A percentile compares a stretch with the other conserved stretches of the same genome.
Conservation (phyloP, 2,888 invertebrate species). For the Nasonia oneida region DNA sequence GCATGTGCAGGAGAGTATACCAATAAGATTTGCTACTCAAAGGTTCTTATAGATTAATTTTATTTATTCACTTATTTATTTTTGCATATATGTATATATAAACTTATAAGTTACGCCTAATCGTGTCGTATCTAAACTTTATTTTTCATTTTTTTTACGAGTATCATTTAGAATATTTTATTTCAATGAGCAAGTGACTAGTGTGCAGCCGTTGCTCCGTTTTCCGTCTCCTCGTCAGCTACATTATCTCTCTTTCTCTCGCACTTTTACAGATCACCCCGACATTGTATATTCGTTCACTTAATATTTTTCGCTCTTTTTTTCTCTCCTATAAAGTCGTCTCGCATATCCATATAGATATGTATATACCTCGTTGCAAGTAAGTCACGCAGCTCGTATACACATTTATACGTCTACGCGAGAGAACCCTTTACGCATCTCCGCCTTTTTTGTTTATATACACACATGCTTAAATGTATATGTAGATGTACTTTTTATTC, state of each 20-base stretch:
- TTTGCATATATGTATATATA: constrained; percentile 62
- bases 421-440: constrained; percentile 53
- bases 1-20: too few relatives aligned
- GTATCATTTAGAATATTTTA: constrained; percentile 74
- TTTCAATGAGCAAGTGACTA: constrained; percentile 71
- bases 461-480: constrained; percentile 44
- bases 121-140: constrained; percentile 60
- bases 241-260: constrained; percentile 17
- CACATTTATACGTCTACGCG: constrained; percentile 53
- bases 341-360: constrained; percentile 53
- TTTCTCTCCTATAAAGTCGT: constrained; percentile 39
- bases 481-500: constrained; percentile 42
- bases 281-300: constrained; percentile 39
- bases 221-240: constrained; percentile 32
- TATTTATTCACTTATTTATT: constrained; percentile 60
- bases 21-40: neutral
- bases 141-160: constrained; percentile 64
- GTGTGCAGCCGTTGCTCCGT: constrained; percentile 53
- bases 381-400: neutral
- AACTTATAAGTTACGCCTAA: constrained; percentile 60
- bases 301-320: constrained; percentile 57
- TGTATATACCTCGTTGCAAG: constrained; percentile 12
- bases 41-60: constrained; percentile 56
- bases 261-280: constrained; percentile 57
- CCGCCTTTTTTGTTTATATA: constrained; percentile 1